Base-by-base conservation (phyloP, 2,888 invertebrate species). In the Leptopilina myrica region DNA sequence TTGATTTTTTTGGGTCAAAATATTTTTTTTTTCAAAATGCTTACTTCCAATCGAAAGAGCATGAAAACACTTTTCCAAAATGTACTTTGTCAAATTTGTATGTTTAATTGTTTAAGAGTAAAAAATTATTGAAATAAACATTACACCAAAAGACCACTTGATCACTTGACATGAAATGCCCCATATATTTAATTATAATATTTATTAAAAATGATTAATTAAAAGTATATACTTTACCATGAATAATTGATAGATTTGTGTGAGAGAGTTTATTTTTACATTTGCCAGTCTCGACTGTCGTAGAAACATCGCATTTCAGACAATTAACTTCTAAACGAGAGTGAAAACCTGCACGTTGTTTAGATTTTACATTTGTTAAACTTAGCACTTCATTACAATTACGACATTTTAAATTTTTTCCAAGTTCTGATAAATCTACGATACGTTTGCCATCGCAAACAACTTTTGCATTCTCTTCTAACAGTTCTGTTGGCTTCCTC, bases 401-500 rank as follows among this genome's bases (percentile, higher is more conserved):
- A 11, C 43, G 46, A 76, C 82, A 83, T 80, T 76, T 84, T 9
- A 84, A 77, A 56, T 83, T 81, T 75, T 81, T 77, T 1, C 76
- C 76, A 8, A 83, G 64, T 43, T 78, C 78, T 43, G 46, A 20
- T 26, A 84, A 75, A 12, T 84, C 82, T 3, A 83, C 80, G 56
- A 84, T 79, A 46, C 80, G 81, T 12, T 65, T 53, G 5, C 82
- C 78, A 14, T 76, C 65, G 69, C 69, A 76, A 56, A 79, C 76
- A 14, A 59, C 14, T 14, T 59, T 59, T 59, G n/a, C n/a, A 4
- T 59, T 14, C n/a, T 14, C 59, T 59, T 59, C 59, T 6, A n/a
- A 59, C 14, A 12, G 0, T 59, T 14, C 59, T 59, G 59, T 6
- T n/a, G 6, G n/a, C n/a, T 77, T 77, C 56, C 66, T 77, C 26